Conservation (phyloP, 2,888 invertebrate species). For the Amaurobius ferox region DNA sequence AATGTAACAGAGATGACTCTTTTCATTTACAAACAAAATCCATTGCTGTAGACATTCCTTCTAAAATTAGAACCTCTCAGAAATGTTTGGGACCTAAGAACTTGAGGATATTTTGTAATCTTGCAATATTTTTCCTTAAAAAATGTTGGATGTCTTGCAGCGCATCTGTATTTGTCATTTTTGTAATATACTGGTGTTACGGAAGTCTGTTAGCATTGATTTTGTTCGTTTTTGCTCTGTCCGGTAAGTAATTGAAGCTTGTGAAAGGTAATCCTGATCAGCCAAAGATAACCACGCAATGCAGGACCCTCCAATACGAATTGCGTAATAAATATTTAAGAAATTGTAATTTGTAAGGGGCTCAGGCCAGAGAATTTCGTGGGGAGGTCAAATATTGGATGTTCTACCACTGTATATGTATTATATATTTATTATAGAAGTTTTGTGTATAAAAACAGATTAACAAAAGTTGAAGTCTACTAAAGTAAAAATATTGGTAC, state of each 20-base stretch:
- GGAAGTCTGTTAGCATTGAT: conserved; percentile 63
- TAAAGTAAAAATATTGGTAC: too few species aligned
- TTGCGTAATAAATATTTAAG: too few species aligned
- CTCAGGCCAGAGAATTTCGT: too few species aligned
- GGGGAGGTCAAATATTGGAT: too few species aligned
- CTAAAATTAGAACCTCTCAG: conserved; percentile 2
- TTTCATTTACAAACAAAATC: conserved; percentile 14
- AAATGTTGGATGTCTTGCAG: conserved; percentile 70
- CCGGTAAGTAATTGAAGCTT: conserved; percentile 61
- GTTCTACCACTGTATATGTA: too few species aligned
- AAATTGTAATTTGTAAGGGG: too few species aligned
- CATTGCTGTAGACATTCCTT: conserved; percentile 1
- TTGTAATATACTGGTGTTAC: conserved; percentile 71
- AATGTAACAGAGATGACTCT: conserved; percentile 6
- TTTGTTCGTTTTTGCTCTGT: conserved; percentile 61
- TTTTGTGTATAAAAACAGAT: too few species aligned
- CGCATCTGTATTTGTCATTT: conserved; percentile 64
- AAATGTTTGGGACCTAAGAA: conserved; percentile 1
- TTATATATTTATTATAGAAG: too few species aligned
- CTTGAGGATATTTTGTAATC: conserved; percentile 25
- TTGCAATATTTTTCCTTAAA: conserved; percentile 61
- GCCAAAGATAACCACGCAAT: too few species aligned
- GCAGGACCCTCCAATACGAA: too few species aligned
- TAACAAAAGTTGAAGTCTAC: too few species aligned
- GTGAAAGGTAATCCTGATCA: too few species aligned